phyloP scores from a whole-genome alignment of 2,888 invertebrate genomes.

The Oxycera nigricornis region DNA sequence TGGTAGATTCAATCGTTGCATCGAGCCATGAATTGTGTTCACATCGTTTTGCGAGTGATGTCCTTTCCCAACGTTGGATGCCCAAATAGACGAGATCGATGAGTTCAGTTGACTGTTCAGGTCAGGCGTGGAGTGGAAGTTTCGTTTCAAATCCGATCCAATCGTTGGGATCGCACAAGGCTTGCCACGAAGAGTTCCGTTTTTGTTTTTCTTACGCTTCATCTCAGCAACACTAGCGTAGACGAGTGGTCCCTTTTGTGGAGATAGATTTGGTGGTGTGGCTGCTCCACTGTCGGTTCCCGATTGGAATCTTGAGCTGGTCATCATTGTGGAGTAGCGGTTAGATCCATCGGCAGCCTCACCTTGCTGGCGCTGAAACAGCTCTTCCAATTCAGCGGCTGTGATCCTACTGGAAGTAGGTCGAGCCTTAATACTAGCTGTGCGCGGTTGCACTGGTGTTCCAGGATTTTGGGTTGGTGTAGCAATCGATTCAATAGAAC shows the following conservation, averaged over 20 bases:
- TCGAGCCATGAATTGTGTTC: slow-evolving; percentile 62
- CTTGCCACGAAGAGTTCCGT: slow-evolving; percentile 60
- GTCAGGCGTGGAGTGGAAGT: slow-evolving; percentile 92
- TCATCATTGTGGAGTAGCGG: slow-evolving; percentile 69
- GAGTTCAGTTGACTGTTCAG: slow-evolving; percentile 65
- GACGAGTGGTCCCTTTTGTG: slow-evolving; percentile 72
- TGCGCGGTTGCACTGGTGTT: slow-evolving; percentile 78
- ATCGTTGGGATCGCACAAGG: slow-evolving; percentile 61
- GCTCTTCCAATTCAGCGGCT: slow-evolving; percentile 89
- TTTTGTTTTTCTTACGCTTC: slow-evolving; percentile 74
- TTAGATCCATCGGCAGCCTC: slow-evolving; percentile 64
- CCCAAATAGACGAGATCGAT: slow-evolving; percentile 60
- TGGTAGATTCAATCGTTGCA: slow-evolving; percentile 67
- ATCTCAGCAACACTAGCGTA: slow-evolving; percentile 95
- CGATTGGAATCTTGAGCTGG: slow-evolving; percentile 77
- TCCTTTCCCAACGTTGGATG: slow-evolving; percentile 60
- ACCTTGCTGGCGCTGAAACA: slow-evolving; percentile 86
- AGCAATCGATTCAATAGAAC: slow-evolving; percentile 79
- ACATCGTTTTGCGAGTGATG: slow-evolving; percentile 78
- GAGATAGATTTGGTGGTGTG: slow-evolving; percentile 69
- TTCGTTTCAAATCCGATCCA: slow-evolving; percentile 70
- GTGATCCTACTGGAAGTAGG: slow-evolving; percentile 89
- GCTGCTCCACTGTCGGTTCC: slow-evolving; percentile 65
- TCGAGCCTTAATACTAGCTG: slow-evolving; percentile 89
- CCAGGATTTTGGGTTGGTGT: slow-evolving; percentile 65